phyloP scores from a whole-genome alignment of 2,888 invertebrate genomes.

The Oscheius sp. region DNA sequence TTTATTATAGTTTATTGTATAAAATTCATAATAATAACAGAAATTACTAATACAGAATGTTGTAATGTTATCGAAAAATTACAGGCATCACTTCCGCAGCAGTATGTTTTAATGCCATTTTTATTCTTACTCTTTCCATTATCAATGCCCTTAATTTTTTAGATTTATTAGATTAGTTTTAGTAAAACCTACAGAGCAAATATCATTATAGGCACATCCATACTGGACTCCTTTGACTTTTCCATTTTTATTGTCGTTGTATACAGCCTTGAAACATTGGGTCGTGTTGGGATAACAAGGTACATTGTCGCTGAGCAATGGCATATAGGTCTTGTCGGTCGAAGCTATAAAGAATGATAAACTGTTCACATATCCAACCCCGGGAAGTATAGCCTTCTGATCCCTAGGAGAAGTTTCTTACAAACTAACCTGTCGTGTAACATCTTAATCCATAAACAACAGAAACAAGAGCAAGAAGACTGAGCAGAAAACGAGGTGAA shows the following conservation, averaged over 20 bases:
- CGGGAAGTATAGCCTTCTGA: no score
- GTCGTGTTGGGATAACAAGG: neutral
- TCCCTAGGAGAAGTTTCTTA: no score
- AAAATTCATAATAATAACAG: neutral
- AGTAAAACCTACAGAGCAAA: neutral
- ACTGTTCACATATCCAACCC: no score
- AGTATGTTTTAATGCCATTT: neutral
- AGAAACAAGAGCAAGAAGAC: no score
- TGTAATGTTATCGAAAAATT: neutral
- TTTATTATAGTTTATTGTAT: neutral
- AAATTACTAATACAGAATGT: neutral
- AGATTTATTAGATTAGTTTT: neutral
- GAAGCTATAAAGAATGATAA: no score
- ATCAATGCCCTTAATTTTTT: neutral
- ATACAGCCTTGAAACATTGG: neutral
- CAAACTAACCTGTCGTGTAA: no score
- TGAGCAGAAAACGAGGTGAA: no score
- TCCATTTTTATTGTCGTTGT: no score
- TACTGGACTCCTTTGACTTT: neutral
- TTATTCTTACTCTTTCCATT: slow-evolving; percentile 3
- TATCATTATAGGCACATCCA: neutral
- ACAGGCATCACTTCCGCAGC: neutral
- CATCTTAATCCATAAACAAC: no score
- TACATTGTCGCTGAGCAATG: no score
- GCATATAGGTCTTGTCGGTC: no score